A percentile compares a stretch with the other conserved stretches of the same genome.
Evolutionary conservation across 1,140 invertebrate species (phyloP).

Genomic region (Aphelenchoides besseyi): DNA sequence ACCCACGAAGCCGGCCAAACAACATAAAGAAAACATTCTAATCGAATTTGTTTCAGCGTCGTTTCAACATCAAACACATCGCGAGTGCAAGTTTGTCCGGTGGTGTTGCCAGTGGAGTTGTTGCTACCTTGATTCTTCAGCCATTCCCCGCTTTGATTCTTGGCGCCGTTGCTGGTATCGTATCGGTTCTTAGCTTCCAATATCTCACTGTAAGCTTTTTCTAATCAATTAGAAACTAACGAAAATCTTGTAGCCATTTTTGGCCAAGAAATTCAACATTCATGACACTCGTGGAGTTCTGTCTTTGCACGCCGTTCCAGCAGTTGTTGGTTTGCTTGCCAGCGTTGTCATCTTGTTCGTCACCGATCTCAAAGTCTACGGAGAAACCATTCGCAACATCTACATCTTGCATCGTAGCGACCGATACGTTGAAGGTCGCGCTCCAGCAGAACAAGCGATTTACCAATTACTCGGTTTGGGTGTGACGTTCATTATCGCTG

Average conservation of each 20-base stretch:
- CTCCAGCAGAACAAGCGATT: conserved; percentile 39
- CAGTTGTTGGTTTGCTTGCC: conserved; percentile 64
- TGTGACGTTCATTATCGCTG: conserved; percentile 41
- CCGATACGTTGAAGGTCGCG: conserved; percentile 23
- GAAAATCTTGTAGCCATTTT: conserved; percentile 56
- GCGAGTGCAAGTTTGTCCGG: conserved; percentile 67
- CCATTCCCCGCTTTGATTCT: conserved; percentile 64
- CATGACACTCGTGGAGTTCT: conserved; percentile 67
- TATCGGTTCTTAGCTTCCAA: conserved; percentile 57
- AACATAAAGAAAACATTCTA: background rate
- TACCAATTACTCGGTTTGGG: conserved; percentile 50
- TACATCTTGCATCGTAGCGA: conserved; percentile 3
- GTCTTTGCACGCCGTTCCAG: conserved; percentile 66
- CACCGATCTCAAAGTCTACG: conserved; percentile 5
- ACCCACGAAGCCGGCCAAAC: background rate
- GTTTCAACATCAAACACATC: conserved; percentile 64
- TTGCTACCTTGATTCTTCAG: conserved; percentile 67
- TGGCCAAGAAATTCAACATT: conserved; percentile 61
- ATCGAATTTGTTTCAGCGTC: conserved; percentile 23
- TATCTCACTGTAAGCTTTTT: conserved; percentile 62
- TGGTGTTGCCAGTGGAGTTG: conserved; percentile 65
- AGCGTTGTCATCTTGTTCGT: conserved; percentile 32
- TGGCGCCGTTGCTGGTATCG: conserved; percentile 63
- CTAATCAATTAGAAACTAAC: background rate
- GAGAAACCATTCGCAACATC: conserved; percentile 22